Conservation (phyloP, 2,888 invertebrate genomes). For the Sarcophaga caerulescens region DNA sequence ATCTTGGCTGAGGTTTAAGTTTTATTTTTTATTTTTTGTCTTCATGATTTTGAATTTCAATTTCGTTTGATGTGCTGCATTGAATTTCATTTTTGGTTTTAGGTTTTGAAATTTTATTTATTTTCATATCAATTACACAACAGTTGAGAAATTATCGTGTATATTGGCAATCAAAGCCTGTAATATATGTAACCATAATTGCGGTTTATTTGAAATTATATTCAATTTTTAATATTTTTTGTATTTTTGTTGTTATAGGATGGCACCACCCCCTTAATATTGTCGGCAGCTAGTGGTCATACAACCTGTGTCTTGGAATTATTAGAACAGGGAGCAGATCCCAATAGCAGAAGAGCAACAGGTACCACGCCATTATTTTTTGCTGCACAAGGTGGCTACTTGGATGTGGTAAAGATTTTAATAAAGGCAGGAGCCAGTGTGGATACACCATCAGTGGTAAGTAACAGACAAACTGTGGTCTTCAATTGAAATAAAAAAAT, state of each 20-base stretch:
- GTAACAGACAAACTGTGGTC: conserved; percentile 70
- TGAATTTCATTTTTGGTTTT: conserved; percentile 44
- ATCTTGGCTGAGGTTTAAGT: conserved; percentile 33
- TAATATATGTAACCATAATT: conserved; percentile 1
- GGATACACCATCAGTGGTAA: conserved; percentile 90
- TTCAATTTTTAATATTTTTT: conserved; percentile 18
- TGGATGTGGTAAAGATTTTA: conserved; percentile 90
- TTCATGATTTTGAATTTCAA: neutral
- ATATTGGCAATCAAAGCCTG: too few relatives aligned
- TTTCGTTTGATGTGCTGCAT: conserved; percentile 35
- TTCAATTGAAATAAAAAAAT: neutral
- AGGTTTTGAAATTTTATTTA: conserved; percentile 47
- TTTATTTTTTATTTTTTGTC: conserved; percentile 6
- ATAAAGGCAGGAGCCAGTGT: conserved; percentile 90
- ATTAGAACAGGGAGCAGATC: conserved; percentile 94
- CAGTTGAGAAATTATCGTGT: conserved; percentile 46
- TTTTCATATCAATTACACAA: conserved; percentile 54
- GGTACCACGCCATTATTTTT: conserved; percentile 97
- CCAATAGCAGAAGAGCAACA: conserved; percentile 92
- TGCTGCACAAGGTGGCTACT: conserved; percentile 95
- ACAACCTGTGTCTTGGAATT: conserved; percentile 92
- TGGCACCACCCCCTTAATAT: conserved; percentile 95
- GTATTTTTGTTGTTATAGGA: conserved; percentile 84
- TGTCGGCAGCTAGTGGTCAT: conserved; percentile 95
- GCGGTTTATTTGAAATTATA: conserved; percentile 52